A percentile compares a stretch with the other conserved stretches of the same genome.
phyloP scores from a whole-genome alignment of 1,140 invertebrate genomes.

The Bombus fervidus region DNA sequence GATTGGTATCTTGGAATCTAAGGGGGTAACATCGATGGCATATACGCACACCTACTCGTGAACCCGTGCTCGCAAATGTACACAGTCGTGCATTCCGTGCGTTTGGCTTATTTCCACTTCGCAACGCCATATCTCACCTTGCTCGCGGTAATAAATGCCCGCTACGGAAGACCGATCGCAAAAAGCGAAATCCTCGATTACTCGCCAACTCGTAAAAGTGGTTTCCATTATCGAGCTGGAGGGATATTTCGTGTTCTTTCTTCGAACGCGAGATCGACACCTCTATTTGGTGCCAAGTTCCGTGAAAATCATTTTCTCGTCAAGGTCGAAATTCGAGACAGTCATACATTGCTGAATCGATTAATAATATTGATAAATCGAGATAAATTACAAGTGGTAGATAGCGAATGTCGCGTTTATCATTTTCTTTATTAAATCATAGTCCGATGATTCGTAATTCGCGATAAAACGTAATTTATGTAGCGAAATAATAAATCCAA shows the following conservation, averaged over 20 bases:
- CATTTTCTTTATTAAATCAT: too few relatives aligned
- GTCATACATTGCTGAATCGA: too few relatives aligned
- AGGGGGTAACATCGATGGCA: constrained; percentile 54
- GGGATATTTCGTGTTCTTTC: not conserved
- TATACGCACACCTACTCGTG: constrained; percentile 24
- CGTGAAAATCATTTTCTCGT: too few relatives aligned
- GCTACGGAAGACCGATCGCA: too few relatives aligned
- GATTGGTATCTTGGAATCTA: constrained; percentile 68
- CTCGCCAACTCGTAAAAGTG: not conserved
- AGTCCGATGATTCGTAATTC: too few relatives aligned
- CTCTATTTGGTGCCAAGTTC: too few relatives aligned
- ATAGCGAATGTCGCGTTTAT: too few relatives aligned
- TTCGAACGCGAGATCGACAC: too few relatives aligned
- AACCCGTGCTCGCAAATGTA: not conserved
- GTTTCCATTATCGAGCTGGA: not conserved
- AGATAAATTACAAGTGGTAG: not conserved
- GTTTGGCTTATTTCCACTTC: constrained; percentile 21
- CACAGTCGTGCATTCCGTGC: not conserved
- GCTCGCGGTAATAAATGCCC: not conserved
- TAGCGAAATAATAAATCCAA: too few relatives aligned
- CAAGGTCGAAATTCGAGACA: not conserved
- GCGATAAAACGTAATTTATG: too few relatives aligned
- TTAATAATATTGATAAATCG: not conserved
- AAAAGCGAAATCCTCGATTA: constrained; percentile 21
- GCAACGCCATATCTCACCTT: constrained; percentile 40